Conservation (phyloP, 1,140 invertebrate genomes). For the Euura lappo region DNA sequence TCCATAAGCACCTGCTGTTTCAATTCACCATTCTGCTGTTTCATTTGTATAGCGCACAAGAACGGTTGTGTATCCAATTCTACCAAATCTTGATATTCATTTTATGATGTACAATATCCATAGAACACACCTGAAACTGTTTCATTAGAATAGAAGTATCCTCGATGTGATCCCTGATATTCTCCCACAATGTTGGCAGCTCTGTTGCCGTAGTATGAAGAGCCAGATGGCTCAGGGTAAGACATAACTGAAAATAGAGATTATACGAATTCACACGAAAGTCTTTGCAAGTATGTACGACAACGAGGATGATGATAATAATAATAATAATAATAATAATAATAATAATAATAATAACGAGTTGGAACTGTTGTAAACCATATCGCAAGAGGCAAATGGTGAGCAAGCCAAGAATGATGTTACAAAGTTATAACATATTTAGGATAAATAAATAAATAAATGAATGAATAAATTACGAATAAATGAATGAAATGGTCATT, state of each 20-base stretch:
- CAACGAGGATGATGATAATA: background rate
- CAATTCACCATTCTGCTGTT: too few relatives aligned
- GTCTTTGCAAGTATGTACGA: constrained; percentile 15
- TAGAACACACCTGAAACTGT: constrained; percentile 48
- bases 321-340: background rate
- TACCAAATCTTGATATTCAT: background rate
- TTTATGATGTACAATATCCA: background rate
- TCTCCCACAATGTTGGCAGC: constrained; percentile 47
- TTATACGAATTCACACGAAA: constrained; percentile 6
- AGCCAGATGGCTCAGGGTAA: constrained; percentile 52
- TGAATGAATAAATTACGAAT: too few relatives aligned
- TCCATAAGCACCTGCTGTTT: too few relatives aligned
- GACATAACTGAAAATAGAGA: constrained; percentile 47
- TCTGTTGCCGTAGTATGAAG: constrained; percentile 44
- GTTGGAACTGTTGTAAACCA: too few relatives aligned
- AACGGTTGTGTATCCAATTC: too few relatives aligned
- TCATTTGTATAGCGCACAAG: too few relatives aligned
- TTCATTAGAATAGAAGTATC: constrained; percentile 49
- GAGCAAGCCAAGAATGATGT: too few relatives aligned
- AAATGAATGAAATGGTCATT: too few relatives aligned
- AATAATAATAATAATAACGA: too few relatives aligned
- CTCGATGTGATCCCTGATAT: constrained; percentile 50
- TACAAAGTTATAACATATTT: too few relatives aligned
- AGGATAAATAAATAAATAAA: too few relatives aligned
- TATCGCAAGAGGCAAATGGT: too few relatives aligned